These are phyloP conservation scores for Phengaris arion DNA, from an alignment of 2,888 invertebrate species.

Conservation along the genomic window DNA sequence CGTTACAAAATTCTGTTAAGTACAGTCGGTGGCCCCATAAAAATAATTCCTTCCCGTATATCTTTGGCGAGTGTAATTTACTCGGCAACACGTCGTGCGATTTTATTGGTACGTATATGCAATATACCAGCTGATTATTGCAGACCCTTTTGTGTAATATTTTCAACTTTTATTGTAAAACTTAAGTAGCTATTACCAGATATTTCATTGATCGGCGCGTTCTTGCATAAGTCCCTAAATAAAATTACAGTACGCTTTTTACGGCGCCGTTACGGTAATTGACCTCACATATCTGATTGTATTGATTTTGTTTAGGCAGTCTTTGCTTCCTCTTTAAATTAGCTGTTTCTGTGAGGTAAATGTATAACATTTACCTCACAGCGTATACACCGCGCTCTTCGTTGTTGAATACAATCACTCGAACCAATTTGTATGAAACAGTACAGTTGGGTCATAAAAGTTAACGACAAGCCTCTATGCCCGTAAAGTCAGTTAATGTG, in stretches of 20 bases:
- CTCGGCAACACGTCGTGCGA: neutral
- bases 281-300: no score
- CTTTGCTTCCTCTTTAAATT: no score
- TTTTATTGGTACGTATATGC: neutral
- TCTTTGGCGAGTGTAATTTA: constrained; percentile 1
- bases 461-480: neutral
- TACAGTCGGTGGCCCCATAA: constrained; percentile 12
- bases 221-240: no score
- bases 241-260: no score
- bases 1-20: constrained; percentile 12
- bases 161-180: neutral
- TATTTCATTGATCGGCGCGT: no score
- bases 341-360: no score
- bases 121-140: neutral
- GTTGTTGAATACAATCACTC: neutral
- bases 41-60: neutral
- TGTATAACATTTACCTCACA: no score
- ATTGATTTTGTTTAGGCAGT: no score
- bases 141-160: neutral
- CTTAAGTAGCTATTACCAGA: no score
- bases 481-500: neutral
- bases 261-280: no score
- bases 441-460: neutral
- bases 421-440: neutral
- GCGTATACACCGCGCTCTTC: no score